These are phyloP conservation scores for Pachyramphus minor DNA, from an alignment of 2,113 vertebrate genomes.

Conservation along the genomic window DNA sequence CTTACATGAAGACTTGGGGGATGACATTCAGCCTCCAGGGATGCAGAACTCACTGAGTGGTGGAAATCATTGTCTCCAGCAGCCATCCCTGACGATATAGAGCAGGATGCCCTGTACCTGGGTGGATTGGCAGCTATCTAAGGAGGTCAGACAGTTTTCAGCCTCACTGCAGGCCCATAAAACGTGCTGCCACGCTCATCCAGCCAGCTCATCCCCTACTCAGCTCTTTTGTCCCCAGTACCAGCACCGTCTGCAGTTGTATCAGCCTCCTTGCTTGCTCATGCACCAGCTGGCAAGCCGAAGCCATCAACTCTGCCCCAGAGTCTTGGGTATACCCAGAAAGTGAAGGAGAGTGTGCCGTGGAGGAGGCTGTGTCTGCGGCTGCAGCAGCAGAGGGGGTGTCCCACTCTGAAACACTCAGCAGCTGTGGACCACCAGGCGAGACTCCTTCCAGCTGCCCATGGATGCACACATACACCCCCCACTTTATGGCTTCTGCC, in stretches of 20 bases:
- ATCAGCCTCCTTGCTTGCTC: background rate
- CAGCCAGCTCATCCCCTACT: background rate
- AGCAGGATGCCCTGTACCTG: background rate
- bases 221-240: background rate
- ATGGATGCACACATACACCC: rapidly evolving
- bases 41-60: background rate
- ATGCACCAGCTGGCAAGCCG: background rate
- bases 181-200: rapidly evolving
- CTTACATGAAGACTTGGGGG: background rate
- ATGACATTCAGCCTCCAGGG: background rate
- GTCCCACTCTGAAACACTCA: rapidly evolving
- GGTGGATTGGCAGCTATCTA: background rate
- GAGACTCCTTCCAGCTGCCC: background rate
- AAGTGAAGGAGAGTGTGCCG: background rate
- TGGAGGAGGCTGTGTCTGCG: background rate
- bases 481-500: no score
- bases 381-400: rapidly evolving
- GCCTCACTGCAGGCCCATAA: background rate
- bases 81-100: background rate
- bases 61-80: background rate
- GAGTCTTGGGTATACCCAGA: rapidly evolving
- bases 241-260: background rate
- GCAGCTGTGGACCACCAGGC: background rate
- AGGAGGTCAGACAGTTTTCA: background rate
- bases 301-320: background rate